phyloP scores from a whole-genome alignment of 2,113 vertebrate species.

The Drymodes brunneopygia region DNA sequence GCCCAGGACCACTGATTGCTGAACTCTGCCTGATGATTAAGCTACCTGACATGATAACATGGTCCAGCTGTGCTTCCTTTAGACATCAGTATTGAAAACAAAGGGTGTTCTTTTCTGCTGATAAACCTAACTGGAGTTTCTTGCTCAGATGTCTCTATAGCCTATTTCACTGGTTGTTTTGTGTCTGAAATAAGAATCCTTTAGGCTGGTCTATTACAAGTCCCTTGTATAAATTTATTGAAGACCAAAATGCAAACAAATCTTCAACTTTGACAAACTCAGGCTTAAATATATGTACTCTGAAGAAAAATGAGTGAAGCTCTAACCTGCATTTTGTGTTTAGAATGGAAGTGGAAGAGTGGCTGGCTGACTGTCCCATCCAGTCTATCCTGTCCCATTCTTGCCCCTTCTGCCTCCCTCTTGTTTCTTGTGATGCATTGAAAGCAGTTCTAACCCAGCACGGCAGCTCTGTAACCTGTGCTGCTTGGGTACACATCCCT shows the following conservation, averaged over 20 bases:
- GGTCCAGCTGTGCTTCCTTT: neutral
- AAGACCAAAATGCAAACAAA: neutral
- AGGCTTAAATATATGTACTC: neutral
- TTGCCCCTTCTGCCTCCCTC: neutral
- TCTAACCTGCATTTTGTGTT: neutral
- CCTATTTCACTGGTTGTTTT: neutral
- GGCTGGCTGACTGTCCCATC: neutral
- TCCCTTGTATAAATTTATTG: neutral
- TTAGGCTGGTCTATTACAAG: neutral
- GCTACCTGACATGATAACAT: neutral
- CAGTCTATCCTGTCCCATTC: neutral
- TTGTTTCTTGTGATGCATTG: neutral
- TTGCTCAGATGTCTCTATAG: neutral
- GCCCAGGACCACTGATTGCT: rapidly evolving
- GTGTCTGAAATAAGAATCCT: neutral
- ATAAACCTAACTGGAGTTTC: neutral
- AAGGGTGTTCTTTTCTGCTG: neutral
- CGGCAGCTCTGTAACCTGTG: neutral
- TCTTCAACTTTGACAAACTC: neutral
- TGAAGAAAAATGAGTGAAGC: neutral
- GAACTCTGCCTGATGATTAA: neutral
- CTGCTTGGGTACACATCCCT: neutral
- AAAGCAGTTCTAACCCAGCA: neutral
- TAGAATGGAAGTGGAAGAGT: neutral
- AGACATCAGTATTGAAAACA: neutral